Evolutionary conservation across 2,797 vertebrate genomes (phyloP), one percentile per base, ranked within the genome.

Genomic region (Chiroxiphia lanceolata): DNA sequence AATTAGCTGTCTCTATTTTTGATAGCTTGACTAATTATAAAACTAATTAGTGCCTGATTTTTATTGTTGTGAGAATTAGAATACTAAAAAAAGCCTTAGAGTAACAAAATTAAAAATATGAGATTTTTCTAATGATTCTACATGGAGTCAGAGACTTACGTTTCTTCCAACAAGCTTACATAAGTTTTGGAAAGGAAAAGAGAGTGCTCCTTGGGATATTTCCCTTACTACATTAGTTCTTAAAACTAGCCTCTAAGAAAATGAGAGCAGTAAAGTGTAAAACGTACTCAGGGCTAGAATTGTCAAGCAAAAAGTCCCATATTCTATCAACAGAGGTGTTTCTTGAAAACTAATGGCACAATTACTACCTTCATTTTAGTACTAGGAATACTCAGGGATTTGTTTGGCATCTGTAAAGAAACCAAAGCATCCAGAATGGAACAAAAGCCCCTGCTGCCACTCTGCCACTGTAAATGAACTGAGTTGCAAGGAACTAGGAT

Each of bases 11-110:
- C 67, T 90, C 48, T 1, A 34, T 90, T 94, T 93, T 95, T 89
- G 56, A 80, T 87, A 85, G 72, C 56, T 69, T 87, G n/a, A 63
- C 48, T 91, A 95, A 93, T 91, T 91, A 93, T 83, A 77, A 96
- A 96, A 95, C 84, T 93, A 96, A 96, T 97, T 94, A 94, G 29
- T 69, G 56, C 34, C 68, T 88, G 64, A 59, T 76, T 96, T 91
- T 82, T 93, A 95, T 95, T 96, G 54, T 86, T 94, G 54, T 90
- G 83, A 93, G 89, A 90, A 93, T 87, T 89, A 74, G 15, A 81
- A 90, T 69, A 83, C 44, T 77, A 64, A 82, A 87, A 90, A 91
- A 95, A 68, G 29, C 42, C 71, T 91, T 61, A 77, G 61, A 89
- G 79, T 86, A 84, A 77, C 63, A 93, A 89, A 96, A 95, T 86